Evolutionary conservation across 2,113 vertebrate genomes (phyloP).

Genomic region (Coptodon rendalli): DNA sequence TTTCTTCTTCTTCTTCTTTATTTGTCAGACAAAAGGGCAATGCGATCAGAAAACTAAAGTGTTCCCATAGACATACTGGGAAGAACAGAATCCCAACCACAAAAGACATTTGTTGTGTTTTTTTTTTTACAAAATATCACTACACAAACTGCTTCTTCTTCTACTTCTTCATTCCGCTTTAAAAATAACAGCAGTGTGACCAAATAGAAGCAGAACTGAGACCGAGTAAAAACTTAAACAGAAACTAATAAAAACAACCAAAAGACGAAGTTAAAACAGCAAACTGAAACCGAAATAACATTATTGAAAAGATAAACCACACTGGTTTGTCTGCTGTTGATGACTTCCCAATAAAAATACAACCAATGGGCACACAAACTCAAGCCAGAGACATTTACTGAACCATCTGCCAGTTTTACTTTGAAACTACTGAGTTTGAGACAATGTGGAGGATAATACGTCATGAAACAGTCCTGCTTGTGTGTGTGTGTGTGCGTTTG

Average conservation of each 20-base stretch:
- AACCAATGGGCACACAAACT: neutral
- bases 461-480: neutral
- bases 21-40: neutral
- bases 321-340: neutral
- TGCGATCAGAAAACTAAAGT: neutral
- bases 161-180: neutral
- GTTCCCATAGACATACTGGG: neutral
- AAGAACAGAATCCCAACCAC: neutral
- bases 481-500: accelerated
- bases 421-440: neutral
- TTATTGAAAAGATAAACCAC: neutral
- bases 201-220: slow-evolving; percentile 20
- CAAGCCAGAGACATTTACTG: neutral
- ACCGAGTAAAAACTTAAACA: neutral
- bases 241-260: neutral
- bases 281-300: neutral
- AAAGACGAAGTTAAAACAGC: neutral
- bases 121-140: neutral
- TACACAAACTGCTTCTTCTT: neutral
- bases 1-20: neutral
- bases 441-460: neutral
- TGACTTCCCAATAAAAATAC: neutral
- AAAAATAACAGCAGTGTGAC: neutral
- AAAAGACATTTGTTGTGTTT: neutral
- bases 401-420: neutral